Evolutionary conservation across 2,888 invertebrate genomes (phyloP).

Genomic region (Tenthredo amoena): DNA sequence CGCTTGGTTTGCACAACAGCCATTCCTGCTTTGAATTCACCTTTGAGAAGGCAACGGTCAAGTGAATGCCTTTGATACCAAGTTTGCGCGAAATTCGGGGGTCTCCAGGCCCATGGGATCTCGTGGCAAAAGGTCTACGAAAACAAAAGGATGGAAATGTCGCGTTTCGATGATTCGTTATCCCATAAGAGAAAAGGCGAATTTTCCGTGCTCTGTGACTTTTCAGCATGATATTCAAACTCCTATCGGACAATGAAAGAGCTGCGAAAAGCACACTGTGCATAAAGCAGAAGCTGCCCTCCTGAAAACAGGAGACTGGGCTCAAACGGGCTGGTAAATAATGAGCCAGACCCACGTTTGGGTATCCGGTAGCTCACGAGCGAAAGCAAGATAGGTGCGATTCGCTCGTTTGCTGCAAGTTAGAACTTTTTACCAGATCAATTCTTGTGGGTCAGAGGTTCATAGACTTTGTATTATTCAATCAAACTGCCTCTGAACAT

Average conservation of each 20-base stretch:
- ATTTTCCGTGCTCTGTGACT: neutral
- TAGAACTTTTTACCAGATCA: conserved; percentile 19
- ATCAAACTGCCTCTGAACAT: neutral
- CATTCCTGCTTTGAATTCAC: conserved; percentile 11
- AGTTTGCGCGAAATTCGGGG: neutral
- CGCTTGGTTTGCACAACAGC: conserved; percentile 24
- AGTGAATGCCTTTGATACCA: conserved; percentile 10
- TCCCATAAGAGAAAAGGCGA: neutral
- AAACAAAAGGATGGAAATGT: neutral
- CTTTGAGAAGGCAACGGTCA: conserved; percentile 26
- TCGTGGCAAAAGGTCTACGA: neutral
- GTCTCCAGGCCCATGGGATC: neutral
- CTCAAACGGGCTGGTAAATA: conserved; percentile 39
- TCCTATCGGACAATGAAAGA: neutral
- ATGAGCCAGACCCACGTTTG: conserved; percentile 19
- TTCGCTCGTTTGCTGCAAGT: neutral
- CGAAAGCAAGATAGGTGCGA: neutral
- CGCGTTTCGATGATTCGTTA: neutral
- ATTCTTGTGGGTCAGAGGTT: neutral
- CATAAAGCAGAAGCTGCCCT: conserved; percentile 1
- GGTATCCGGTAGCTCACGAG: conserved; percentile 18
- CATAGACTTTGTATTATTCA: neutral
- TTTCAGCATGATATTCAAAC: neutral
- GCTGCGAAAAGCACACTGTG: neutral
- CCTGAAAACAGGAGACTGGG: conserved; percentile 1